Base-by-base conservation (phyloP, 1,140 invertebrate genomes). In the Monochamus saltuarius region DNA sequence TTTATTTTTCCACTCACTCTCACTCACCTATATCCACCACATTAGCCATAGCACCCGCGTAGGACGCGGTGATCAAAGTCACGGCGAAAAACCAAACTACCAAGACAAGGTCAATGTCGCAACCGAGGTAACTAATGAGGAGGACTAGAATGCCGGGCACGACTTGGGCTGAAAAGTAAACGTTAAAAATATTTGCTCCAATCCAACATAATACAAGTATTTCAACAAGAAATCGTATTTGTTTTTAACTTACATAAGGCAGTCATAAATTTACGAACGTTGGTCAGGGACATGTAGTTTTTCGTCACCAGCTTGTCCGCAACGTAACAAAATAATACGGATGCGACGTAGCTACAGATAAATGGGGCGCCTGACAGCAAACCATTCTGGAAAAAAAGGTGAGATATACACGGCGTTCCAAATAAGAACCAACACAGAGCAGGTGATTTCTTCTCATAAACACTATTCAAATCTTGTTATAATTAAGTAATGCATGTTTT, bases 31-130 rank as follows among this genome's bases (percentile, higher is more conserved):
- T 86, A 66, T 89, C 87, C 13, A 89, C 87, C 63, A 89, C 84
- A 67, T 84, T 88, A 0, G 86, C 86, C 87, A 89, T 89, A n/a
- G 87, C 87, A 51, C 87, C 87, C 6, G 87, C 87, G 71, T 89
- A 89, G 1, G 85, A 83, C 36, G 87, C 85, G 40, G 87, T 88
- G 64, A 89, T 87, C 17, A 88, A 75, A 49, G 84, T 86, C n/a
- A 89, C 86, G 34, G 86, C 85, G 65, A 85, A 74, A 67, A 87
- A 88, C 87, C 87, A 89, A 36, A 86, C 74, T 8, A 85, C 70
- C 47, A 88, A 68, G 14, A 85, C 82, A 38, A 83, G 65, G n/a
- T 77, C 67, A 38, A 87, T 78, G 59, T 82, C 76, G 71, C 85
- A 86, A 59, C 85, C 85, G 29, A 88, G 76, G 62, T 87, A 87